Evolutionary conservation across 2,797 vertebrate species (phyloP), one percentile per base, ranked within the genome.

Genomic region (Steatocranus sp.): DNA sequence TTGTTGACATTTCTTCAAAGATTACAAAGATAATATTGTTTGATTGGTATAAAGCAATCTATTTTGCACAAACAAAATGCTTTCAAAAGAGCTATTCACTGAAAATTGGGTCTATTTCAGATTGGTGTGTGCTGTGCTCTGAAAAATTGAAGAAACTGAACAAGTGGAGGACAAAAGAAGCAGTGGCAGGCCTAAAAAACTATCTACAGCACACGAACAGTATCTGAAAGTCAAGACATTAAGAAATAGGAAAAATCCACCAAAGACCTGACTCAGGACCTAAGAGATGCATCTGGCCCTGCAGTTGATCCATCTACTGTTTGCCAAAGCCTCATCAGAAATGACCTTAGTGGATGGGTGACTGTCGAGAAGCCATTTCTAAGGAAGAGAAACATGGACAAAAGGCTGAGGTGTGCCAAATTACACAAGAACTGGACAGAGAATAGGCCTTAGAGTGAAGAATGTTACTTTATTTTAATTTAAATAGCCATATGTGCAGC

Each of bases 221-320:
- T 43, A 46, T 46, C 38, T 70, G 63, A 70, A 70, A 46, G 38
- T 66, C n/a, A 66, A 9, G 36, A 23, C 20, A 38, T 66, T 66
- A 41, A 66, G 34, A 41, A 66, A 41, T 41, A 66, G 61, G 61
- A 63, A 63, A 63, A 63, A 63, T 63, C 58, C 58, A 63, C 18
- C 7, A 66, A 41, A 66, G 36, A 66, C 36, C n/a, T 41, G 36
- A 66, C 36, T 41, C 36, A 66, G 34, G 34, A 66, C 61, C 0
- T 41, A 0, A 66, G 20, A 66, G 61, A 66, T 41, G 61, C 20
- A 41, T 66, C 61, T 41, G 36, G 34, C 36, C 61, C 34, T 41
- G 34, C 36, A 66, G 61, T 41, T 66, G 61, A 66, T 66, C 61
- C 61, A 66, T 66, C 34, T 66, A 15, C 36, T 15, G n/a, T 66